Percentiles rank a stretch among this genome's conserved stretches.
Conservation (phyloP, 1,140 invertebrate genomes). For the Drosophila ficusphila region DNA sequence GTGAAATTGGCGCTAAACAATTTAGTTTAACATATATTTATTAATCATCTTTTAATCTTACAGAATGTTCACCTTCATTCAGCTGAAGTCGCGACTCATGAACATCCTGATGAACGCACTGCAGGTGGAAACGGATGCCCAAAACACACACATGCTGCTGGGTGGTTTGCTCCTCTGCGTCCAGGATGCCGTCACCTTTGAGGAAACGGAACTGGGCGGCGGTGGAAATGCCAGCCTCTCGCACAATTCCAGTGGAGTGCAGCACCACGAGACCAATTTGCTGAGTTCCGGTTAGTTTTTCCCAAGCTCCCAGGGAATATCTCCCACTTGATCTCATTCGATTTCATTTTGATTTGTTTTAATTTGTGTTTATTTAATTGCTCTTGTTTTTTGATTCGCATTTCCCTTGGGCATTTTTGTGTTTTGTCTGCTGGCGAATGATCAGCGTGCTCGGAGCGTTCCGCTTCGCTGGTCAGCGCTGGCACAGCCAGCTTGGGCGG, state of each 20-base stretch:
- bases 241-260: slow-evolving; percentile 84
- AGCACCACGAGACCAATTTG: slow-evolving; percentile 87
- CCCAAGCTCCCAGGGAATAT: not conserved
- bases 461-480: slow-evolving; percentile 76
- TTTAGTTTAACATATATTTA: not conserved
- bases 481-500: slow-evolving; percentile 76
- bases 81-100: slow-evolving; percentile 92
- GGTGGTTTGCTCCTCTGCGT: slow-evolving; percentile 92
- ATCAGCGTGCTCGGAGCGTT: slow-evolving; percentile 81
- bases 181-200: slow-evolving; percentile 92
- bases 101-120: slow-evolving; percentile 94
- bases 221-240: slow-evolving; percentile 78
- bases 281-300: slow-evolving; percentile 88
- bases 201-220: slow-evolving; percentile 87
- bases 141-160: slow-evolving; percentile 95
- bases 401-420: slow-evolving; percentile 39
- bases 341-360: slow-evolving; percentile 33
- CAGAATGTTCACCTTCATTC: slow-evolving; percentile 89
- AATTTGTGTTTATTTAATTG: slow-evolving; percentile 37
- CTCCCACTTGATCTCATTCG: slow-evolving; percentile 3
- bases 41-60: not conserved
- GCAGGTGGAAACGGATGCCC: slow-evolving; percentile 93
- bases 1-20: accelerated
- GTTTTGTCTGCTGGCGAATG: slow-evolving; percentile 4
- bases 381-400: slow-evolving; percentile 42